Evolutionary conservation across 2,888 invertebrate genomes (phyloP), one percentile per base, ranked within the genome.

Genomic region (Rhagium mordax): DNA sequence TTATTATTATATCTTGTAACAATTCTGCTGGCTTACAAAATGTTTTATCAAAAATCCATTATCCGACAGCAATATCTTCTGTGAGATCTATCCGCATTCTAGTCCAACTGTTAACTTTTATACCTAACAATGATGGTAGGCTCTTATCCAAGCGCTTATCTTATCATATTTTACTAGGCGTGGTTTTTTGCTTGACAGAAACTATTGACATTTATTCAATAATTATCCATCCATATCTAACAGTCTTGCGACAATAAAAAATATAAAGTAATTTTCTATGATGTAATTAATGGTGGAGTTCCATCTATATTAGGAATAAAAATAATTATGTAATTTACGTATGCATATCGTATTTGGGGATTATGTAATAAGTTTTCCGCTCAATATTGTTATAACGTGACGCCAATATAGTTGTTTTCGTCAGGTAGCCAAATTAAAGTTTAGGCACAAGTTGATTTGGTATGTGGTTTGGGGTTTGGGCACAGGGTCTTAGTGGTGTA

Each of bases 181-280:
- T 65, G 65, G 65, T 65, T 65, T 33, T 65, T 65, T 29, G 33
- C 10, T 64, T 64, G 33, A 65, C 53, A 33, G 33, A 65, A 65
- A 65, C 29, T 65, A 29, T 65, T 65, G 64, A 65, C 51, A 65
- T 20, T 24, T 65, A 29, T 65, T 65, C 64, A 51, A 65, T 51
- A n/a, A 3, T 7, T n/a, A 51, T 51, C 49, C 51, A 51, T 16
- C 51, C 64, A 13, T 51, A 27, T 4, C 41, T 24, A 49, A 64
- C 49, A 49, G 48, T 48, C 27, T 64, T 64, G 62, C 51, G 49
- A 64, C 21, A 49, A 27, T 8, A 5, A 13, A 27, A 60, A 27
- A 60, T 18, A 51, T 7, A 20, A 16, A 20, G 16, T 20, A 16
- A 51, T 51, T 16, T 10, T 10, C 4, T 1, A 8, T 33, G 33